Conservation (phyloP, 2,113 vertebrate genomes). For the Raphicerus campestris region DNA sequence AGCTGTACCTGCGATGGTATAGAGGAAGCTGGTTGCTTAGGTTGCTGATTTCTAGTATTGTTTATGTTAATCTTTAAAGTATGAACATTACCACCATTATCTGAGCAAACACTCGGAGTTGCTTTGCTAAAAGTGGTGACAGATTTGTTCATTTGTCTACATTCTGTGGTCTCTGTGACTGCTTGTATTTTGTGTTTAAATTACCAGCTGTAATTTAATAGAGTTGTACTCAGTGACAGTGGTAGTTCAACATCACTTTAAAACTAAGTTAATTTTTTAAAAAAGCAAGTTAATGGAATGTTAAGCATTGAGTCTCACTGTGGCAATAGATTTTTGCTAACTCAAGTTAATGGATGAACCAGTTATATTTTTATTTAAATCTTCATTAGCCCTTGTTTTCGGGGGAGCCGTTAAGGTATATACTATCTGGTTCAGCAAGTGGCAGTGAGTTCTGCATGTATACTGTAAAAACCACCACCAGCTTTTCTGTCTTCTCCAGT, state of each 20-base stretch:
- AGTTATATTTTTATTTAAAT: slow-evolving; percentile 27
- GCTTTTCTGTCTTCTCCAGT: neutral
- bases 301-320: slow-evolving; percentile 49
- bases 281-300: neutral
- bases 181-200: neutral
- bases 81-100: neutral
- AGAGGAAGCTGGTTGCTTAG: neutral
- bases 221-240: neutral
- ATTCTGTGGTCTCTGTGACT: neutral
- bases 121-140: neutral
- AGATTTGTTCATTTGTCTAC: neutral
- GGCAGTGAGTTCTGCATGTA: neutral
- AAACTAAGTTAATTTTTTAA: neutral
- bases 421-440: neutral
- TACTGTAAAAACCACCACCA: neutral
- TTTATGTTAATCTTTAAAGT: neutral
- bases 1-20: slow-evolving; percentile 55
- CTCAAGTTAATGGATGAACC: neutral
- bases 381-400: slow-evolving; percentile 4
- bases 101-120: neutral
- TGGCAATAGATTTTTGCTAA: neutral
- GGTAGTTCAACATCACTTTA: neutral
- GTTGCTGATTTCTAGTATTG: no score
- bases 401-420: neutral
- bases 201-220: neutral